A percentile compares a stretch with the other conserved stretches of the same genome.
Conservation (phyloP, 2,797 vertebrate genomes). For the Chiloscyllium punctatum region DNA sequence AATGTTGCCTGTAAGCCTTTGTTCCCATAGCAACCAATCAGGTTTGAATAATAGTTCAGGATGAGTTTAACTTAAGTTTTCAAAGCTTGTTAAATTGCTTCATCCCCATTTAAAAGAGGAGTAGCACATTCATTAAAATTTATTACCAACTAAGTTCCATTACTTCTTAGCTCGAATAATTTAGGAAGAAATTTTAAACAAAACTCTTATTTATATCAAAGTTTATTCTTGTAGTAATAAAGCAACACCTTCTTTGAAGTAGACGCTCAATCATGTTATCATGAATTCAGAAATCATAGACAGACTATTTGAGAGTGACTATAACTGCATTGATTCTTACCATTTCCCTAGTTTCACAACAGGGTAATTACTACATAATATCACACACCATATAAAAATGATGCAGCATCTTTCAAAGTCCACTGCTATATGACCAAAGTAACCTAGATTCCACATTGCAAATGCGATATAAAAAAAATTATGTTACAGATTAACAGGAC, state of each 20-base stretch:
- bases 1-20: neutral
- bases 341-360: neutral
- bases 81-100: neutral
- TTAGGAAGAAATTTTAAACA: neutral
- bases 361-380: neutral
- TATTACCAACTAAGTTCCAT: neutral
- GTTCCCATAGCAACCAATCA: slow-evolving; percentile 19
- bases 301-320: too few relatives aligned
- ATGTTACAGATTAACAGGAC: neutral
- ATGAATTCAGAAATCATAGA: neutral
- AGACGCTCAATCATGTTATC: too few relatives aligned
- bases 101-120: neutral
- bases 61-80: neutral
- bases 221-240: neutral
- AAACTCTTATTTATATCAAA: neutral
- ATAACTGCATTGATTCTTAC: neutral
- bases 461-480: neutral
- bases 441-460: neutral
- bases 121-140: neutral
- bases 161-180: neutral
- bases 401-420: neutral
- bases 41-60: neutral
- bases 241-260: neutral
- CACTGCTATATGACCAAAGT: neutral
- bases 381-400: neutral